phyloP scores from a whole-genome alignment of 2,113 vertebrate species.

The Lontra canadensis region DNA sequence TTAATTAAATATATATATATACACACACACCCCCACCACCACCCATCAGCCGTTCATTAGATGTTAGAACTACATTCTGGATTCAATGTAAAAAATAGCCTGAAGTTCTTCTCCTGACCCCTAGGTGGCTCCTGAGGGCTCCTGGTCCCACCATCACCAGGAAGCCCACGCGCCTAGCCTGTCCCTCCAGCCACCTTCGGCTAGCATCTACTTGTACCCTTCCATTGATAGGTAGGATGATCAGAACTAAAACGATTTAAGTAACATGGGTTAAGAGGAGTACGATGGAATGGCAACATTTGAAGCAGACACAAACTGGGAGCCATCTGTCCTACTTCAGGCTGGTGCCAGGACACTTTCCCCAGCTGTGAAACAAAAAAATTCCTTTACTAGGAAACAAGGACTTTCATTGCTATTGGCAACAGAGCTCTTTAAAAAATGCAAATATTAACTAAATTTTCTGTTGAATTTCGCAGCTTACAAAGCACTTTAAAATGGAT shows the following conservation, averaged over 20 bases:
- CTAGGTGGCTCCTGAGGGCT: not conserved
- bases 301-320: not conserved
- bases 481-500: not conserved
- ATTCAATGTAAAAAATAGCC: not conserved
- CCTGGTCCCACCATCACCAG: not conserved
- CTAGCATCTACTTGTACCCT: not conserved
- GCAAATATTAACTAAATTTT: conserved; percentile 28
- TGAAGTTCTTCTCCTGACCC: not conserved
- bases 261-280: not conserved
- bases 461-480: not conserved
- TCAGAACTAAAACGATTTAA: not conserved
- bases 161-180: not conserved
- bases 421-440: conserved; percentile 37
- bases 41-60: not conserved
- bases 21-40: not conserved
- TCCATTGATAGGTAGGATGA: not conserved
- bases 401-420: not conserved
- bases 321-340: not conserved
- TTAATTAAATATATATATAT: not conserved
- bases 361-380: not conserved
- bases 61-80: not conserved
- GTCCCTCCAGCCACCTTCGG: not conserved
- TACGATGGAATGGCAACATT: not conserved
- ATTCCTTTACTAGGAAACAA: not conserved
- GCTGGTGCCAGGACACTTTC: not conserved